Evolutionary conservation across 2,888 invertebrate genomes (phyloP).

Genomic region (Leucophora obtusa): DNA sequence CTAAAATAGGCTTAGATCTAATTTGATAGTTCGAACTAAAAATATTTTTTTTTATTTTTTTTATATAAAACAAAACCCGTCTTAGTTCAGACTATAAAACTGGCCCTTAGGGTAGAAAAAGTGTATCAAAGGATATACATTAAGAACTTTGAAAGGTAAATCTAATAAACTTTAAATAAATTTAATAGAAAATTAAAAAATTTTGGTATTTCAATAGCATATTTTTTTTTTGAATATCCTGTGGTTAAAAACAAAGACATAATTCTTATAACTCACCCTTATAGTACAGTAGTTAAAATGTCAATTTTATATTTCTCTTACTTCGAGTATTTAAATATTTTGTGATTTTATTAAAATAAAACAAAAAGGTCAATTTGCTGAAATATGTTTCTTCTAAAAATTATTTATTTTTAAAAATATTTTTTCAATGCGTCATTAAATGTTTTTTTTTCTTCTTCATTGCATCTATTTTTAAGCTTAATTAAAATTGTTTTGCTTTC

Average conservation of each 20-base stretch:
- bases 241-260: background rate
- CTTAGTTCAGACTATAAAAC: too few species aligned
- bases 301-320: background rate
- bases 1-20: too few species aligned
- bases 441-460: background rate
- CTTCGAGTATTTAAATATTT: background rate
- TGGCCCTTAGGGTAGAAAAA: too few species aligned
- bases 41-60: too few species aligned
- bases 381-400: background rate
- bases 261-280: too few species aligned
- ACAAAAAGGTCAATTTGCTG: background rate
- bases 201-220: background rate
- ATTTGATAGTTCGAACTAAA: too few species aligned
- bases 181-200: too few species aligned
- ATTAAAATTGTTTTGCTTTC: constrained; percentile 23
- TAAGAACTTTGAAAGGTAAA: too few species aligned
- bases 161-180: too few species aligned
- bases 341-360: background rate
- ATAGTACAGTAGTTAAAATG: background rate
- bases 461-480: constrained; percentile 35
- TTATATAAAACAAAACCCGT: too few species aligned
- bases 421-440: constrained; percentile 39
- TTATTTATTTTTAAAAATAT: constrained; percentile 8
- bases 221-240: background rate
- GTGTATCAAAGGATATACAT: too few species aligned